A percentile compares a stretch with the other conserved stretches of the same genome.
Evolutionary conservation across 1,140 invertebrate species (phyloP).

Genomic region (Harpegnathos saltator): DNA sequence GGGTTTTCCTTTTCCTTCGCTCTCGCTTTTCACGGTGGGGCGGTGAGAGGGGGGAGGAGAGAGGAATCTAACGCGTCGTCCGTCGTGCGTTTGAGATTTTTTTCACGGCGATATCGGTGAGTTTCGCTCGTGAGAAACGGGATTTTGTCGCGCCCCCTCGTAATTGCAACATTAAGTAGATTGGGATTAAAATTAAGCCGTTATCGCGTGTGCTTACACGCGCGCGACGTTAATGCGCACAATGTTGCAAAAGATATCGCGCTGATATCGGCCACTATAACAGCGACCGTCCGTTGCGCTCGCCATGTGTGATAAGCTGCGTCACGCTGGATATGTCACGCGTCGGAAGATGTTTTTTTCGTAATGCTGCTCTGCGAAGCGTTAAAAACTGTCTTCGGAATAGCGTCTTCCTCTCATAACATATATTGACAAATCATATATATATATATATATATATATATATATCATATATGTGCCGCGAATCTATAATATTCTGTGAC

Average conservation of each 20-base stretch:
- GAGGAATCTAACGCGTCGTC: not conserved
- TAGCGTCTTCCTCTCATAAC: not conserved
- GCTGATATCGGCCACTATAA: constrained; percentile 3
- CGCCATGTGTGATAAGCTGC: not conserved
- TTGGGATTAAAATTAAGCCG: constrained; percentile 21
- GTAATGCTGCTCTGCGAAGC: not conserved
- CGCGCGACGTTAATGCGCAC: not conserved
- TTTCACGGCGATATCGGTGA: not conserved
- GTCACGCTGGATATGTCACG: not conserved
- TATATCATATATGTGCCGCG: too few relatives aligned
- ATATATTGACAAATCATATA: too few relatives aligned
- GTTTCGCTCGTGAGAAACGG: constrained; percentile 30
- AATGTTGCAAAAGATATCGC: constrained; percentile 8
- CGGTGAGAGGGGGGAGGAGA: too few relatives aligned
- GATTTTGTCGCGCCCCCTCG: constrained; percentile 1
- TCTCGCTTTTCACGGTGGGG: too few relatives aligned
- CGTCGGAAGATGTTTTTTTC: not conserved
- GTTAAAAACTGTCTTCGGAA: too few relatives aligned
- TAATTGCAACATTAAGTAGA: constrained; percentile 13
- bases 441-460: too few relatives aligned
- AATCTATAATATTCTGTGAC: not conserved
- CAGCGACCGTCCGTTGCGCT: constrained; percentile 1
- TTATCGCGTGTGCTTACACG: not conserved
- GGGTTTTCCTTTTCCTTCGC: not conserved
- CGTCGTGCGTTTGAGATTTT: constrained; percentile 15